Base-by-base conservation (phyloP, 1,140 invertebrate species). In the Anoplolepis gracilipes region DNA sequence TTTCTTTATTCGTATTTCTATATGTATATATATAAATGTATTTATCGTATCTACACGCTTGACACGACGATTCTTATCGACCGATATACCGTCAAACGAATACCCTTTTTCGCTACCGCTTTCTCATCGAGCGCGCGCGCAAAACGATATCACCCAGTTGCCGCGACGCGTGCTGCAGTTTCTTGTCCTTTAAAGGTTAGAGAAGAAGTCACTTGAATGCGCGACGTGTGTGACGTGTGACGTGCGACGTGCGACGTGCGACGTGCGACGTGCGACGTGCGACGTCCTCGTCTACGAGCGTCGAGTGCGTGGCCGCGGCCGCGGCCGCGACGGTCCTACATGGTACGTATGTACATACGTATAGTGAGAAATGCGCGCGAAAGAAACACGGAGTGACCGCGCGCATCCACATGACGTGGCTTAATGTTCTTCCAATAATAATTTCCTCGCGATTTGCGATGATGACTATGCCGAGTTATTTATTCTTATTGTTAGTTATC, bases 181-280 rank as follows among this genome's bases (percentile, higher is more conserved):
- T 77, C 78, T 85, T 90, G 85, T 84, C 89, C 89, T 90, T 90
- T 90, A 90, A 88, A 90, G 84, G 86, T 88, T 84, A 82, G 76
- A 84, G 57, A 84, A 75, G 39, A n/a, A n/a, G 85, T 87, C 82
- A 82, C 82, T 55, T 78, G 79, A 49, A 69, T 62, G 30, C 28
- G 46, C 49, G 13, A 22, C n/a, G 10, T 13, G 6, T n/a, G n/a
- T n/a, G n/a, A n/a, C n/a, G n/a, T n/a, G n/a, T n/a, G n/a, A n/a
- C n/a, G n/a, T n/a, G n/a, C n/a, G n/a, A n/a, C n/a, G n/a, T n/a
- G n/a, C n/a, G n/a, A n/a, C n/a, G n/a, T n/a, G n/a, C n/a, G n/a
- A n/a, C n/a, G n/a, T n/a, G n/a, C n/a, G n/a, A n/a, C n/a, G n/a
- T n/a, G n/a, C n/a, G n/a, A n/a, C n/a, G n/a, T n/a, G n/a, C n/a